Evolutionary conservation across 2,888 invertebrate genomes (phyloP), one percentile per base, ranked within the genome.

Genomic region (Sycophila texana): DNA sequence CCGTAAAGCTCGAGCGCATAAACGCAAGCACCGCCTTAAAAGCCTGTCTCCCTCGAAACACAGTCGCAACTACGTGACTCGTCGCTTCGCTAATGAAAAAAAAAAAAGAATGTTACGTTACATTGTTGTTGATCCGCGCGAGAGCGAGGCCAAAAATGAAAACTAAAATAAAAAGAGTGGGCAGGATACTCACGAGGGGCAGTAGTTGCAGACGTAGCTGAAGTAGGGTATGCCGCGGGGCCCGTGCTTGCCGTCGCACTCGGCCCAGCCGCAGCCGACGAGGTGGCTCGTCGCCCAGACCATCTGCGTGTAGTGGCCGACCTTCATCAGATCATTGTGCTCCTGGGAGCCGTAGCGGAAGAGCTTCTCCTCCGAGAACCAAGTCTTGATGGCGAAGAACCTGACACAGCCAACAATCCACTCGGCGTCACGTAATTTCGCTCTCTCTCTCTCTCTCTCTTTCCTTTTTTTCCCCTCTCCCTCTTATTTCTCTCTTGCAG

Each of bases 151-250:
- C 18, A 53, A 30, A 63, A 16, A 39, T 4, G n/a, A 22, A 7
- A 16, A 26, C 26, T 1, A 12, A 20, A 18, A 20, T 0, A 13
- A 5, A 18, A 5, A n/a, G 5, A n/a, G 10, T 70, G 20, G 5
- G 22, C 20, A 4, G 5, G 7, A 22, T 60, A 92, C 94, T 94
- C 92, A 96, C 96, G 93, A 94, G 22, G 96, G 96, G 86, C 96
- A 96, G 89, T 96, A 96, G 91, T 96, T 95, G 90, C 96, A 96
- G 47, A 96, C 94, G 88, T 96, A 96, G 89, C 95, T 95, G 90
- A 93, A 96, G 90, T 94, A 96, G 18, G 91, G 93, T 91, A 90
- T 91, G 80, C 92, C 93, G 91, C 92, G 92, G 16, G 92, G 93
- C 49, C 93, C 94, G 14, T 92, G 92, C 16, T 86, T 85, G 30